Conservation (phyloP, 2,888 invertebrate species). For the Dioctria linearis region DNA sequence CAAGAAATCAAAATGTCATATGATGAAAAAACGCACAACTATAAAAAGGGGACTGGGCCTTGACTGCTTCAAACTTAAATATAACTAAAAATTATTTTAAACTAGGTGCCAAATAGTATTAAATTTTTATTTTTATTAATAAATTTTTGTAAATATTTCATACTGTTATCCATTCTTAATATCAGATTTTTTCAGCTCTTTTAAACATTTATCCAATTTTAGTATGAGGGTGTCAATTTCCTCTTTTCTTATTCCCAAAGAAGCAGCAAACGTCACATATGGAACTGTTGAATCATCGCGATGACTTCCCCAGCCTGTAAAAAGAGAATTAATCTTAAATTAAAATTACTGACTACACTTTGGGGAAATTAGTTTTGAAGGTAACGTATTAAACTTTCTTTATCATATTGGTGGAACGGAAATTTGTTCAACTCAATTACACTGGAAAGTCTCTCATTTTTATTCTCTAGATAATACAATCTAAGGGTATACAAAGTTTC, state of each 20-base stretch:
- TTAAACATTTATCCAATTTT: slow-evolving; percentile 76
- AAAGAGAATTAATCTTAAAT: background rate
- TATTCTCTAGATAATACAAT: too few species aligned
- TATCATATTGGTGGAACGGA: too few species aligned
- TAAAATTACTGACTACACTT: background rate
- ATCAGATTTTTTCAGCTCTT: slow-evolving; percentile 61
- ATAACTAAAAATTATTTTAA: background rate
- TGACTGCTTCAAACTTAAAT: background rate
- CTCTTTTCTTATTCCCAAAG: slow-evolving; percentile 77
- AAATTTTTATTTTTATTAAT: slow-evolving; percentile 5
- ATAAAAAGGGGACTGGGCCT: background rate
- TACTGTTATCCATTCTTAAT: background rate
- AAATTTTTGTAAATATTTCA: background rate
- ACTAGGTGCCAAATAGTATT: slow-evolving; percentile 33
- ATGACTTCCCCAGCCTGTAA: slow-evolving; percentile 81
- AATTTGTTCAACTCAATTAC: too few species aligned
- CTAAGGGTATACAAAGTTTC: too few species aligned
- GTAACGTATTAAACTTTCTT: background rate
- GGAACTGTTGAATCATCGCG: slow-evolving; percentile 74
- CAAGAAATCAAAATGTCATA: slow-evolving; percentile 51
- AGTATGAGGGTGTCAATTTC: slow-evolving; percentile 81
- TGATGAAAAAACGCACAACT: background rate
- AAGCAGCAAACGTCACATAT: slow-evolving; percentile 83
- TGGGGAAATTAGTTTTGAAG: background rate
- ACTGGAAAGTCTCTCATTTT: too few species aligned